Base-by-base conservation (phyloP, 2,888 invertebrate species). In the Zygogramma bicolorata region DNA sequence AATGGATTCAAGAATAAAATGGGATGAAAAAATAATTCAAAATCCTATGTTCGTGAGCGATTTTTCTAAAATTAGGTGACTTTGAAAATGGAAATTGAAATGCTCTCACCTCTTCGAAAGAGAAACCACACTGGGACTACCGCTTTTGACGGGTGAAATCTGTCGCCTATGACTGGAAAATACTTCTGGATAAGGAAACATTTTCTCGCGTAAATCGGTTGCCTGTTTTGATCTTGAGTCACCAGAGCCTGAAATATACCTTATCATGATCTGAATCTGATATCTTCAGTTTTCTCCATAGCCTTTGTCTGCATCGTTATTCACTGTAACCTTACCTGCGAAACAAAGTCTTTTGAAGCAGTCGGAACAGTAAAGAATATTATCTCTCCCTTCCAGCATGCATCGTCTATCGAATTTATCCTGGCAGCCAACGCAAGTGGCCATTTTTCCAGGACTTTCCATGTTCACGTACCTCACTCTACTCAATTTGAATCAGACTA, bases 71-170 rank as follows among this genome's bases (percentile, higher is more conserved):
- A 38, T 38, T 38, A 38, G 8, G 10, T 13, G 10, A n/a, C 0
- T 4, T 13, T 38, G 15, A 88, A 88, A 73, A 89, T 87, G 71
- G 73, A 85, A 84, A 42, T n/a, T n/a, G 27, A 22, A 25, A 7
- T 29, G 53, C 62, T 42, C 27, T 13, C 73, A 79, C 80, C 77
- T 77, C 70, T 80, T 79, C 0, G 80, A 79, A 27, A 78, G 70
- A 15, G 79, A 78, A 40, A 74, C 76, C 86, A 73, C 73, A 69
- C 78, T 78, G 2, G 71, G 3, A 22, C 57, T 53, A 25, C 66
- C 53, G n/a, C 61, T 68, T 49, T 40, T 70, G 6, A 27, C 20
- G 6, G 46, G 20, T 20, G 68, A 22, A 27, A 31, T 53, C 22
- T 25, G 61, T 60, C 49, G 38, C 15, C 18, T 70, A n/a, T 67